Evolutionary conservation across 1,140 invertebrate genomes (phyloP), one percentile per base, ranked within the genome.

Genomic region (Drosophila oshimai): DNA sequence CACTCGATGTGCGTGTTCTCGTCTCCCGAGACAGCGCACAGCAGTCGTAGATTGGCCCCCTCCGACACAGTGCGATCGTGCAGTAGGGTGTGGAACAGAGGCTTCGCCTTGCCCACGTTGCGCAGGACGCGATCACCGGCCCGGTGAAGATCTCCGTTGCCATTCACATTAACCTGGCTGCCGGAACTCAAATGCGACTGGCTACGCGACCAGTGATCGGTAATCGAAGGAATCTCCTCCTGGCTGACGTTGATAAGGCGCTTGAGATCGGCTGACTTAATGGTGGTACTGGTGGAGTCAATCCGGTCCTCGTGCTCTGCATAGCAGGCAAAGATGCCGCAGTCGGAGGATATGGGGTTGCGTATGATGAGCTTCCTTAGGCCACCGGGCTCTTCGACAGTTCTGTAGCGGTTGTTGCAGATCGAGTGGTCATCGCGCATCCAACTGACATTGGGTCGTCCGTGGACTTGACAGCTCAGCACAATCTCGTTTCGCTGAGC

Each of bases 1-100:
- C 97, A 99, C 67, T 94, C 94, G 2, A 98, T 92, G 39, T 93
- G 93, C 0, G 96, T 95, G 71, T 96, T 95, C 0, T 96, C 93
- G 46, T 89, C 72, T n/a, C 96, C 96, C 42, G 98, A 93, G 1
- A 98, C 94, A 53, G 95, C 95, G 87, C 97, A 98, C 2, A 95
- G 95, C n/a, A 99, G 91, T 78, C 95, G 95, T 1, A 97, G 94
- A 64, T 93, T 92, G 18, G 94, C 95, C 6, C 94, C 94, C 79
- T 94, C 94, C 0, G 94, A 94, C 1, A 95, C 94, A 3, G 95
- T 95, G 65, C 95, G 93, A 86, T 97, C 95, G 2, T 94, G 95
- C 28, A 98, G 90, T 54, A 94, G 93, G n/a, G 94, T 96, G 31
- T 95, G 96, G 90, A 98, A 98, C 4, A 94, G 92, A 4, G 97